These are phyloP conservation scores for Lucinisca nassula DNA, from an alignment of 2,888 invertebrate species.

Conservation along the genomic window DNA sequence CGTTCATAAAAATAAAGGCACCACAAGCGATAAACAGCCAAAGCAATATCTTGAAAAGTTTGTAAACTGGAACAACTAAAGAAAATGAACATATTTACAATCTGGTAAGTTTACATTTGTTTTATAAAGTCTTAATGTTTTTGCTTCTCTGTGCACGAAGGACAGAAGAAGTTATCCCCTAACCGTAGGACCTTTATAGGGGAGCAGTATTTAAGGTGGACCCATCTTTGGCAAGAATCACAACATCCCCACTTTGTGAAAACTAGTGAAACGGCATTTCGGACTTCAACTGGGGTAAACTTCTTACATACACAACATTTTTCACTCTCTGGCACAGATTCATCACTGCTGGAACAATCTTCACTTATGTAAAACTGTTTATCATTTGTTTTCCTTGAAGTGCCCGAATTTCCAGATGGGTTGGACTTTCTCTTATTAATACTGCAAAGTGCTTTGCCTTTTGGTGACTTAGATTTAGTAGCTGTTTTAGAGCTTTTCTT, in stretches of 20 bases:
- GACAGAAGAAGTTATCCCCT: background rate
- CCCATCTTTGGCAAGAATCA: constrained; percentile 15
- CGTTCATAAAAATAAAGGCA: background rate
- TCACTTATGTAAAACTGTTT: background rate
- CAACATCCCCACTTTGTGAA: constrained; percentile 13
- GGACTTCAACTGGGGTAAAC: background rate
- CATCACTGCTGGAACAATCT: background rate
- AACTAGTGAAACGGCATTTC: background rate
- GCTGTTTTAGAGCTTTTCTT: background rate
- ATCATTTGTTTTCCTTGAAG: background rate
- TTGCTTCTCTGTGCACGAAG: background rate
- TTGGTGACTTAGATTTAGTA: background rate
- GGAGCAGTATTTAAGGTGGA: background rate
- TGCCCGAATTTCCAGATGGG: background rate
- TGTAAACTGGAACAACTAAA: background rate
- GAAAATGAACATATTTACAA: background rate
- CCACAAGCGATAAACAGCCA: background rate
- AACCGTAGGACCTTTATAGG: background rate
- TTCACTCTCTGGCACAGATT: background rate
- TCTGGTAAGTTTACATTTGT: background rate
- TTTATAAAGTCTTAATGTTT: background rate
- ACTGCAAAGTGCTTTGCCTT: background rate
- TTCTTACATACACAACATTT: background rate
- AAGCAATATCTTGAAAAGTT: background rate
- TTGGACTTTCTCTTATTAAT: background rate